Base-by-base conservation (phyloP, 2,797 vertebrate genomes). In the Nannoperca obscura region DNA sequence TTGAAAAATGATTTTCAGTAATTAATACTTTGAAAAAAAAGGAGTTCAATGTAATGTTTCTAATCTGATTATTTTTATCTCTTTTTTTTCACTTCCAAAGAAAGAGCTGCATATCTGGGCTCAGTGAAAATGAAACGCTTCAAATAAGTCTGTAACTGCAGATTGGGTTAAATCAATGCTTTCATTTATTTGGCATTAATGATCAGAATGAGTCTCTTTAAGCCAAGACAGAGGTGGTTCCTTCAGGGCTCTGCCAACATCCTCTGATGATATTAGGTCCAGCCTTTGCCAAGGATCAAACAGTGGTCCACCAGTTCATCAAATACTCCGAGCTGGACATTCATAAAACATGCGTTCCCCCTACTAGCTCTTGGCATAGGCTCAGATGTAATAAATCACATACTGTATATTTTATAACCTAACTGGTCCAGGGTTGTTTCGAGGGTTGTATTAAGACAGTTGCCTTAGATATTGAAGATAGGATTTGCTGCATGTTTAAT, bases 341-440 rank as follows among this genome's bases (percentile, higher is more conserved):
- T 95, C 90, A 95, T 95, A 95, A 94, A 95, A 95, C 93, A 95
- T 95, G 90, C 74, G 88, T 91, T 93, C 88, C 82, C 36, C 86
- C 82, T 64, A 88, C 91, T 86, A 76, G 87, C 92, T 93, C 91
- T 88, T 91, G 93, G 92, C 90, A 85, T 82, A 36, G 72, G 80
- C 89, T 91, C 81, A 89, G 79, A 89, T 90, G 88, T 93, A 92
- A 95, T 95, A 94, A 93, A 94, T 95, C 92, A 91, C 75, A 86
- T 74, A 80, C 82, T 95, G 93, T 94, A 95, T 95, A 92, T 95
- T 94, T 95, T 92, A 94, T 94, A 85, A 92, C 86, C 86, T 86
- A 77, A 89, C 90, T 79, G 86, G 90, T 91, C 83, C 57, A 58
- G 85, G 89, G 83, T 87, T 88, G 89, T 86, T 90, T 88, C 78